phyloP scores from a whole-genome alignment of 2,797 vertebrate species.

The Octomys mimax region DNA sequence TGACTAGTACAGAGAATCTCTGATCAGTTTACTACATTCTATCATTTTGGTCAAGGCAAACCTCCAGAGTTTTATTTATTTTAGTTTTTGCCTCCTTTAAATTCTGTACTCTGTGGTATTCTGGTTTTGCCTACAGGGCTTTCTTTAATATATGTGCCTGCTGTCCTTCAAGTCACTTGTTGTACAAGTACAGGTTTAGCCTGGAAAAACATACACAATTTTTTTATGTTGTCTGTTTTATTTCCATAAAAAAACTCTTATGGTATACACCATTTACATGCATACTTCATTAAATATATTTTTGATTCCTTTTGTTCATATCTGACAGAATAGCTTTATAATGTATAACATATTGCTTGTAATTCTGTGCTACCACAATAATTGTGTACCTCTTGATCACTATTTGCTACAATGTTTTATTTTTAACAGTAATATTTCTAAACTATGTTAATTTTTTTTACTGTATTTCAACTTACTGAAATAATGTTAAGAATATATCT shows the following conservation, averaged over 20 bases:
- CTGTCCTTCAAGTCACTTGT: not conserved
- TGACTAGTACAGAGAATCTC: not conserved
- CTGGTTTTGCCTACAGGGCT: not conserved
- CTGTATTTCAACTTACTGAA: no score
- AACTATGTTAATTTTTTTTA: no score
- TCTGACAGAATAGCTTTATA: not conserved
- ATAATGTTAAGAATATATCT: no score
- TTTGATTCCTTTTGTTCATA: not conserved
- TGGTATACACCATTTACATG: not conserved
- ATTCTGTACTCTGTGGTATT: not conserved
- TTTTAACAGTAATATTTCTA: not conserved
- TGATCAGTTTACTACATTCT: not conserved
- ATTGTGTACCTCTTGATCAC: not conserved
- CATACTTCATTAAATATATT: not conserved
- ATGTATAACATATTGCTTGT: not conserved
- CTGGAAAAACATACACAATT: not conserved
- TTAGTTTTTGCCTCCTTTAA: constrained; percentile 22
- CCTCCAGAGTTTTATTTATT: not conserved
- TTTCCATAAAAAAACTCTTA: constrained; percentile 13
- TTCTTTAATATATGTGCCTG: not conserved
- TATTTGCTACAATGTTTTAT: not conserved
- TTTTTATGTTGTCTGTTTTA: not conserved
- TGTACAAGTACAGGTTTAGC: not conserved
- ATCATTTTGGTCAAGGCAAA: not conserved
- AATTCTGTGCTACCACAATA: not conserved